A percentile compares a stretch with the other conserved stretches of the same genome.
phyloP scores from a whole-genome alignment of 2,113 vertebrate species.

The Malaclemys terrapin region DNA sequence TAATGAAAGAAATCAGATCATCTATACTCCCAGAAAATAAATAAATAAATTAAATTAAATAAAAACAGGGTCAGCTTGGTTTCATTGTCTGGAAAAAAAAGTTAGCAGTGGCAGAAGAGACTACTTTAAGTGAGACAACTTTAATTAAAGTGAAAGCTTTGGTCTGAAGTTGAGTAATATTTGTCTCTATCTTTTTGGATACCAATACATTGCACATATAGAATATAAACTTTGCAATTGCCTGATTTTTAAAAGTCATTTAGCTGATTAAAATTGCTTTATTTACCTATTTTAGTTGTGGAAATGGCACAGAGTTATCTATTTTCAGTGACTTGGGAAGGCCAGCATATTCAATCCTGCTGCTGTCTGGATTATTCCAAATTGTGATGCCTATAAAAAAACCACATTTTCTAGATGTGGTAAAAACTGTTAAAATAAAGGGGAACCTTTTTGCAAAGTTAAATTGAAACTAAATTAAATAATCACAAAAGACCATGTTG shows the following conservation, averaged over 20 bases:
- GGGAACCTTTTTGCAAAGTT: accelerated
- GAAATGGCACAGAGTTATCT: accelerated
- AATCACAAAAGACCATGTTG: not conserved
- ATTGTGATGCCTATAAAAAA: not conserved
- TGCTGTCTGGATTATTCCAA: not conserved
- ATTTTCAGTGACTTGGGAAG: not conserved
- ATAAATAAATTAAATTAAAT: too few species aligned
- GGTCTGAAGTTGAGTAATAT: not conserved
- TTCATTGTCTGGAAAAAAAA: not conserved
- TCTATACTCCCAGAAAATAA: not conserved
- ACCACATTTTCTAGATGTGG: not conserved
- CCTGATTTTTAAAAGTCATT: not conserved
- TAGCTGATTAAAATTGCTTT: not conserved
- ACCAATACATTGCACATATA: not conserved
- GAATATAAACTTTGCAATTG: not conserved
- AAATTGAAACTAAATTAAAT: not conserved
- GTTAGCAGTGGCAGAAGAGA: not conserved
- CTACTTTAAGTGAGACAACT: not conserved
- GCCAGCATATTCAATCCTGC: not conserved
- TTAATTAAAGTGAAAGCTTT: not conserved
- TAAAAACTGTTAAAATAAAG: not conserved
- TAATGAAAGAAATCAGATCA: not conserved
- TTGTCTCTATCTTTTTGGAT: not conserved
- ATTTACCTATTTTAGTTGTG: not conserved
- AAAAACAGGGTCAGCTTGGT: not conserved